phyloP scores from a whole-genome alignment of 2,888 invertebrate genomes.

The Selenia dentaria region DNA sequence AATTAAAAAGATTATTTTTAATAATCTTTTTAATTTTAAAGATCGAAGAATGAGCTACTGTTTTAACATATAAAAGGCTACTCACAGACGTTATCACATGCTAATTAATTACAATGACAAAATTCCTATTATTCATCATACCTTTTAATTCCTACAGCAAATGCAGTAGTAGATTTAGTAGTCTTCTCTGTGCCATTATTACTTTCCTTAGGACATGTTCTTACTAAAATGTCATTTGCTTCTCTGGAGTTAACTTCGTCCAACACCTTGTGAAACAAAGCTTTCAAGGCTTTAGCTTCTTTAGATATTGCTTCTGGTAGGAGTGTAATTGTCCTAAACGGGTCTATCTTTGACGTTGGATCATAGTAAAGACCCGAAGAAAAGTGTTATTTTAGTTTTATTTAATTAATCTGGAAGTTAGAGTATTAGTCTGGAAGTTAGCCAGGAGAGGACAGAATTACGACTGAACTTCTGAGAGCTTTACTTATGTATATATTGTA shows the following conservation, averaged over 20 bases:
- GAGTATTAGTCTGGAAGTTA: no score
- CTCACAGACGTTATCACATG: no score
- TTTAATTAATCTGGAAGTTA: no score
- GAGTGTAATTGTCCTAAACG: conserved; percentile 90
- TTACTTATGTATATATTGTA: no score
- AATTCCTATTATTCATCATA: conserved; percentile 32
- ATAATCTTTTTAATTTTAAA: no score
- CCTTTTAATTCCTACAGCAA: conserved; percentile 66
- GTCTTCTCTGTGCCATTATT: conserved; percentile 69
- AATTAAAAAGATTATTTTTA: no score
- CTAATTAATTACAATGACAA: no score
- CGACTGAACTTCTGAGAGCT: no score
- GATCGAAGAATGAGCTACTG: no score
- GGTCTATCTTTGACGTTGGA: conserved; percentile 86
- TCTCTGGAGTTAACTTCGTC: conserved; percentile 90
- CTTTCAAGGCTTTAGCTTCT: conserved; percentile 87
- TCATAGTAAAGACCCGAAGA: conserved; percentile 82
- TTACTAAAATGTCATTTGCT: conserved; percentile 92
- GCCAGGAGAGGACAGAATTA: no score
- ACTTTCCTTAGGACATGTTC: conserved; percentile 87
- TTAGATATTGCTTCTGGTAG: conserved; percentile 88
- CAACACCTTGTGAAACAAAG: conserved; percentile 86
- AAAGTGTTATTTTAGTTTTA: no score
- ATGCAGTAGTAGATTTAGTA: conserved; percentile 65
- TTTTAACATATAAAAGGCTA: no score